A percentile compares a stretch with the other conserved stretches of the same genome.
These are phyloP conservation scores for Tuta absoluta DNA, from an alignment of 2,888 invertebrate species.

Conservation along the genomic window DNA sequence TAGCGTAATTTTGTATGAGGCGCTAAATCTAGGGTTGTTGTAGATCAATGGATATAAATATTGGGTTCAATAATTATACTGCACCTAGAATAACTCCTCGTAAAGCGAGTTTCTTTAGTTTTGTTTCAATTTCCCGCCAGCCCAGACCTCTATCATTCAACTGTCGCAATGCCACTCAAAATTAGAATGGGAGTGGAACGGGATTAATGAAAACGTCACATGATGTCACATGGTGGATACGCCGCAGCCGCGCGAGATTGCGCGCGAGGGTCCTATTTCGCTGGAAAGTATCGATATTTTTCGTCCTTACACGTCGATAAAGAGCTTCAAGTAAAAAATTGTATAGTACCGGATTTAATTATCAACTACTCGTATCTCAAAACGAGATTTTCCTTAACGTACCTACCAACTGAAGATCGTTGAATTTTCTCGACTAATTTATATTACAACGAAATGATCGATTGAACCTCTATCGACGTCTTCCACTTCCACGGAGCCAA, in stretches of 20 bases:
- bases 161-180: conserved; percentile 58
- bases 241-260: conserved; percentile 47
- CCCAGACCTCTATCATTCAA: conserved; percentile 57
- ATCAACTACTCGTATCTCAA: too few species aligned
- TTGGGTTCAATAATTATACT: too few species aligned
- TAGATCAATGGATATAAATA: too few species aligned
- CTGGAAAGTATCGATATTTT: not conserved
- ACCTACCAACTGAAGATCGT: too few species aligned
- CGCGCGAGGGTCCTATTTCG: conserved; percentile 24
- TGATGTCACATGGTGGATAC: conserved; percentile 69
- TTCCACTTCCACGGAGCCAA: not conserved
- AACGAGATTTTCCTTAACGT: too few species aligned
- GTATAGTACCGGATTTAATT: too few species aligned
- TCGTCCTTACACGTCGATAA: not conserved
- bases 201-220: conserved; percentile 70
- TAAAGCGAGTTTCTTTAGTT: not conserved
- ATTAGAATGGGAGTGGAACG: conserved; percentile 53
- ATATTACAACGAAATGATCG: not conserved
- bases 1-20: too few species aligned
- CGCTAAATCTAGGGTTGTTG: too few species aligned
- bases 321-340: too few species aligned
- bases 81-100: not conserved
- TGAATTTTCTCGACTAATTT: not conserved
- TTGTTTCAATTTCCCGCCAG: not conserved
- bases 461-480: conserved; percentile 4